Evolutionary conservation across 2,888 invertebrate genomes (phyloP), one percentile per base, ranked within the genome.

Genomic region (Pycnomerus fuliginosus): DNA sequence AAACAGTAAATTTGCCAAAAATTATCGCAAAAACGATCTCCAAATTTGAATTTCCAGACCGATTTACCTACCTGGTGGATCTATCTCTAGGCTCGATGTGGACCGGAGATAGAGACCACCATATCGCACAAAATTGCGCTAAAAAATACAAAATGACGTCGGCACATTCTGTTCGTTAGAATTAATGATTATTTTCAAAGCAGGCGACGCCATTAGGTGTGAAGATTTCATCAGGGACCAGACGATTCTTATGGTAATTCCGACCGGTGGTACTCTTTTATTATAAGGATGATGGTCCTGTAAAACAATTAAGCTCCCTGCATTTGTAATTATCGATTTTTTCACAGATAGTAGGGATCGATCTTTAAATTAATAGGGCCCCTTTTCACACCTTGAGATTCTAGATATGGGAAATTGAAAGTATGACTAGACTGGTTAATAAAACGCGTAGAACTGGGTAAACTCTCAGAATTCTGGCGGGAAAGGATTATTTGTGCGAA

Each of bases 21-120:
- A n/a, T n/a, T n/a, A n/a, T 36, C 51, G 56, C 55, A 55, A 56
- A 54, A 59, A 61, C 56, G 60, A 58, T 25, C n/a, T n/a, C 60
- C 56, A 56, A 61, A 67, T 65, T 67, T 61, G 55, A 62, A 63
- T 61, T 64, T 64, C 62, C 62, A 37, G 52, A 56, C 60, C 56
- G 55, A 62, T 63, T 64, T 63, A 62, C 61, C 61, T 61, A 61
- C 61, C 60, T 44, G 48, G 43, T 31, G n/a, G n/a, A n/a, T 39
- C 37, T 39, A 28, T 44, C 49, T 36, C 36, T 30, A 44, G 49
- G 47, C 47, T 45, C 33, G 15, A 14, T 13, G 17, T 36, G 38
- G 42, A 45, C 42, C 40, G 16, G n/a, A 16, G 41, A 45, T 38
- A 44, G 33, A n/a, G 38, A 37, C 43, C 33, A 44, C 44, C 44